Percentiles rank a stretch among this genome's conserved stretches.
Conservation (phyloP, 2,888 invertebrate genomes). For the Eurois occulta region DNA sequence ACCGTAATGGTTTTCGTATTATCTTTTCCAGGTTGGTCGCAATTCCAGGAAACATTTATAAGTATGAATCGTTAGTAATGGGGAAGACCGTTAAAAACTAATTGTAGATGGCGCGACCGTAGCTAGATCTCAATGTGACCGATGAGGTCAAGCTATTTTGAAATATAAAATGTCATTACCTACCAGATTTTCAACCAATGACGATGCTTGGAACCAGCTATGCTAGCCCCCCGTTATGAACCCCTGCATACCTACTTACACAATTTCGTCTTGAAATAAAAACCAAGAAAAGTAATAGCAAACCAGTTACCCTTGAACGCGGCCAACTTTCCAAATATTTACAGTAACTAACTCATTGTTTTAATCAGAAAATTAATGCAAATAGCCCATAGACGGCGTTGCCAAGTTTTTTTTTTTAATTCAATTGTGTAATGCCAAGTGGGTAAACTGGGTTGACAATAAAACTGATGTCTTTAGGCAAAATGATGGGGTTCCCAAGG, state of each 20-base stretch:
- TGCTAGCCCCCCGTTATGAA: no score
- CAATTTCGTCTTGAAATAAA: neutral
- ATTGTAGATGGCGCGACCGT: no score
- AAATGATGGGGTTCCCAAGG: neutral
- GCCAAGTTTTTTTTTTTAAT: conserved; percentile 42
- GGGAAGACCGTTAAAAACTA: no score
- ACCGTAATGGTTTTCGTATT: no score
- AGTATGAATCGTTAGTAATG: no score
- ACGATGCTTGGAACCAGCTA: no score
- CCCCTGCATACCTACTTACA: neutral
- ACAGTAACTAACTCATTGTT: conserved; percentile 13
- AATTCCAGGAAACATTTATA: no score
- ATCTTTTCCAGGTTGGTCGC: no score
- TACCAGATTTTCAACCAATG: no score
- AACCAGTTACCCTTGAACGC: conserved; percentile 15
- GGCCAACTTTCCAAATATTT: conserved; percentile 20
- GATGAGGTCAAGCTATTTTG: no score
- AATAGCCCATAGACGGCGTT: conserved; percentile 26
- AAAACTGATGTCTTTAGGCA: conserved; percentile 45
- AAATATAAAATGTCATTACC: no score
- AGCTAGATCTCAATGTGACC: no score
- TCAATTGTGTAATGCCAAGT: conserved; percentile 32
- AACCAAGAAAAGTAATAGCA: neutral
- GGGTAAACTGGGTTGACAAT: conserved; percentile 26
- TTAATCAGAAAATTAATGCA: conserved; percentile 43